Evolutionary conservation across 2,888 invertebrate species (phyloP), one percentile per base, ranked within the genome.

Genomic region (Parnassius glacialis): DNA sequence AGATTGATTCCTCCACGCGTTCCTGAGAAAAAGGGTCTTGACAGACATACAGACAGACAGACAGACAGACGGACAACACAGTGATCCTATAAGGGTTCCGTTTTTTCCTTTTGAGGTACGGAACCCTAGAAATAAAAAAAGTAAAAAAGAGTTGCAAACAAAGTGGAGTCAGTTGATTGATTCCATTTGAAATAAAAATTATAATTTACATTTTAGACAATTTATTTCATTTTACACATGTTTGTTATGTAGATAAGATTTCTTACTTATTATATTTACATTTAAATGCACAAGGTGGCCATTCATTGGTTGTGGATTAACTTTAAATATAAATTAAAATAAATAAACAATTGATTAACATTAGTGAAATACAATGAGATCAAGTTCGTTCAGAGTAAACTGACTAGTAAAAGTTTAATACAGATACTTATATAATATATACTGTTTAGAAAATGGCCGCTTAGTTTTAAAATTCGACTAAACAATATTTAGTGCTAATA

Each of bases 141-240:
- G 2, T 2, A 20, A 20, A 20, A 20, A 20, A 20, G 2, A 34
- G 34, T 7, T 34, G 34, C 34, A 34, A 34, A 34, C 34, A 34
- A 0, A 34, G 20, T 7, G 7, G 1, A 34, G 0, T 7, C 1
- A 34, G 7, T 7, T 20, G 20, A 20, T 34, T 34, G 34, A 34
- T 34, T 5, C 5, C 34, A 7, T 34, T 9, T 2, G 1, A 44
- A 65, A 68, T 74, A 68, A 70, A 72, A 76, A 70, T 68, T 61
- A 62, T 62, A 52, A 47, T n/a, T 55, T 85, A 84, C 84, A 73
- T 89, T 90, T 90, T 87, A 85, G 84, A 90, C 84, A 87, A 85
- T 91, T 91, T 91, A 90, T 89, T 90, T 78, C 48, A 88, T 90
- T 90, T 87, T 90, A 91, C 90, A 90, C 90, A 86, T 87, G 87